phyloP scores from a whole-genome alignment of 2,113 vertebrate species.

The Xiphophorus maculatus region DNA sequence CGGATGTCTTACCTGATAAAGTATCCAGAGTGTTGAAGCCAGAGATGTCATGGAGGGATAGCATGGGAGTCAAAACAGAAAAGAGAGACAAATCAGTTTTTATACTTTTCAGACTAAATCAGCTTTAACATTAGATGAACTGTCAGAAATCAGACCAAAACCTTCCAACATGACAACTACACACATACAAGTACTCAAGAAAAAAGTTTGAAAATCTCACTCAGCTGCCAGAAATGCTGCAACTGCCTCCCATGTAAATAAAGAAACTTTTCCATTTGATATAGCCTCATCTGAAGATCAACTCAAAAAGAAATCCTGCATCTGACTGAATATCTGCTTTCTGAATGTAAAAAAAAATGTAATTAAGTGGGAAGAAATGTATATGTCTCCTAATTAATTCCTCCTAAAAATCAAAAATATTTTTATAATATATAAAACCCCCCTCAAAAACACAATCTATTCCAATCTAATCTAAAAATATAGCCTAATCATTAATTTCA shows the following conservation, averaged over 20 bases:
- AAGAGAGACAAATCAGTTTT: constrained; percentile 26
- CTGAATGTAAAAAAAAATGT: not conserved
- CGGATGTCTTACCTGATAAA: constrained; percentile 63
- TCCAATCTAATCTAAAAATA: too few species aligned
- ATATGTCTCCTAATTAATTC: not conserved
- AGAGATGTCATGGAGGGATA: constrained; percentile 9
- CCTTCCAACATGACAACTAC: not conserved
- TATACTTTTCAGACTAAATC: not conserved
- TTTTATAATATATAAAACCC: too few species aligned
- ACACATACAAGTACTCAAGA: not conserved
- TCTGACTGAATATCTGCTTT: not conserved
- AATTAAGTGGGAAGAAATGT: not conserved
- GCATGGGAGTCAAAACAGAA: not conserved
- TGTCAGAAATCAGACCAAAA: not conserved
- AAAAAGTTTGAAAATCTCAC: not conserved
- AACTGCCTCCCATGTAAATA: not conserved
- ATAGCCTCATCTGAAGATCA: not conserved
- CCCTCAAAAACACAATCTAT: too few species aligned
- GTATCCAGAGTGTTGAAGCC: constrained; percentile 22
- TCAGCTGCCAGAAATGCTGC: not conserved
- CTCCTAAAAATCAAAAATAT: not conserved
- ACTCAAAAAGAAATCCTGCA: not conserved
- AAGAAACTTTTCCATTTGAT: not conserved
- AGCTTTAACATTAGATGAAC: not conserved
- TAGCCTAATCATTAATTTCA: not conserved